phyloP scores from a whole-genome alignment of 2,113 vertebrate genomes.

The Sialia sialis region DNA sequence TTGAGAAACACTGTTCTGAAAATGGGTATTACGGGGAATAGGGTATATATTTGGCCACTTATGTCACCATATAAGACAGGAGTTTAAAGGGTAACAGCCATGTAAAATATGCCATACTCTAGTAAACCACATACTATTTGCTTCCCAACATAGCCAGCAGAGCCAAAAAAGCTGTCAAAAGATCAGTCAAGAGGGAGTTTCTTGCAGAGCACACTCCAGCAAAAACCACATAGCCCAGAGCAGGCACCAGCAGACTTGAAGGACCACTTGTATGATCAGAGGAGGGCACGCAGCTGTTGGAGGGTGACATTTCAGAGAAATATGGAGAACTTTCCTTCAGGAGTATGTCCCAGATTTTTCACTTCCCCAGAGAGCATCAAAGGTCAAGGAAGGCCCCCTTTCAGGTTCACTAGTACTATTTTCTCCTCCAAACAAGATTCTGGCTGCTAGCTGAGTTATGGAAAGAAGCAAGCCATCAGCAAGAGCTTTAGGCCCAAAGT shows the following conservation, averaged over 20 bases:
- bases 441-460: not conserved
- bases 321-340: not conserved
- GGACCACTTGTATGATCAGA: not conserved
- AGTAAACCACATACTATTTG: not conserved
- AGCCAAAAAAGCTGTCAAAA: not conserved
- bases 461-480: not conserved
- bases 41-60: not conserved
- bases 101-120: not conserved
- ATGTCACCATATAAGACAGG: not conserved
- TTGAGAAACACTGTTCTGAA: not conserved
- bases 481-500: not conserved
- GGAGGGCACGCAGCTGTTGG: not conserved
- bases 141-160: not conserved
- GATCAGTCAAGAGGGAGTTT: not conserved
- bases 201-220: not conserved
- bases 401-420: not conserved
- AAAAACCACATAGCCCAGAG: not conserved
- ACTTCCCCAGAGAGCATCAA: not conserved
- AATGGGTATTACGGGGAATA: not conserved
- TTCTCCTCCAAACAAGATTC: not conserved
- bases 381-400: not conserved
- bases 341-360: not conserved
- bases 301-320: not conserved
- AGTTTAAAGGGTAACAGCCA: not conserved
- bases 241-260: not conserved